phyloP scores from a whole-genome alignment of 2,888 invertebrate genomes.

The Apantesis nais region DNA sequence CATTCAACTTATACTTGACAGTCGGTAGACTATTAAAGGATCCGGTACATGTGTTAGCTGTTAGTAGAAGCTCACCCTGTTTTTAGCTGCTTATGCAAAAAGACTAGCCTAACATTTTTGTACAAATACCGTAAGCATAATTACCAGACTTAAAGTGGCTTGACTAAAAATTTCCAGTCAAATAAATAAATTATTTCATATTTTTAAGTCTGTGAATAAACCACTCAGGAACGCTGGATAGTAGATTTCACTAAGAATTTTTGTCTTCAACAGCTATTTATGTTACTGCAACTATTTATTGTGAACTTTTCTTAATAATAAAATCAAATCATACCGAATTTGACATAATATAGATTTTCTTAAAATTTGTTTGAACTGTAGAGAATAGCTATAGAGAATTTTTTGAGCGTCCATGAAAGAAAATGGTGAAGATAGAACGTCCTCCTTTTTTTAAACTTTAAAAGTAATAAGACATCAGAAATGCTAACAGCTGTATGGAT shows the following conservation, averaged over 20 bases:
- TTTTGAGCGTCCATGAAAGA: background rate
- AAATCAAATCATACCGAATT: too few species aligned
- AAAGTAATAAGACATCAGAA: constrained; percentile 18
- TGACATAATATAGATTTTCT: too few species aligned
- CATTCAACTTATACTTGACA: background rate
- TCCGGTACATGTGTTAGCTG: background rate
- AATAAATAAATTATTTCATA: background rate
- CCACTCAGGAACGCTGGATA: too few species aligned
- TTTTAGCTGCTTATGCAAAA: background rate
- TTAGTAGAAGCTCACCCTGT: too few species aligned
- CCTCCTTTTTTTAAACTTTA: background rate
- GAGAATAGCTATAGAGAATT: background rate
- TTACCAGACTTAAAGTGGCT: background rate
- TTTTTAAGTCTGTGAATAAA: too few species aligned
- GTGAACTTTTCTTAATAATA: too few species aligned
- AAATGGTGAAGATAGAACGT: background rate
- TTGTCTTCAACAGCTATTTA: too few species aligned
- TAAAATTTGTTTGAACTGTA: too few species aligned
- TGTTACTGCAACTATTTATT: too few species aligned
- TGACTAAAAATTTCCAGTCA: background rate
- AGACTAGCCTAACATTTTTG: background rate
- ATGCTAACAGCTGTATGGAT: constrained; percentile 30
- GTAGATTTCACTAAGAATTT: too few species aligned
- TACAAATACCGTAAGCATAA: background rate
- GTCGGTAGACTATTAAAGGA: background rate